phyloP scores from a whole-genome alignment of 2,888 invertebrate genomes.

The Diabrotica balteata region DNA sequence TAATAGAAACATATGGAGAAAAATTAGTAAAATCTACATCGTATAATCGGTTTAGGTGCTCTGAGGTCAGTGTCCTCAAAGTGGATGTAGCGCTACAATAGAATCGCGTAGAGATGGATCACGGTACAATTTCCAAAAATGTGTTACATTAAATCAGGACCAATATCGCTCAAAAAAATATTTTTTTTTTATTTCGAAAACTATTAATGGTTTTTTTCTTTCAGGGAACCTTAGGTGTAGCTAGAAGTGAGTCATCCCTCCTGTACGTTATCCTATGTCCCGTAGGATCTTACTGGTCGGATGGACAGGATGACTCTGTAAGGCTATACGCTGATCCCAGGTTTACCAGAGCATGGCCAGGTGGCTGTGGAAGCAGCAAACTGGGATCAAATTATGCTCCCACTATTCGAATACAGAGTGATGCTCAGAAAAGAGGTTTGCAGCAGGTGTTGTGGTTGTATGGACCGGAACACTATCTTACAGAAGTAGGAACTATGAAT shows the following conservation, averaged over 20 bases:
- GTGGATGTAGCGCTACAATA: no score
- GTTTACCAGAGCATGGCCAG: constrained; percentile 88
- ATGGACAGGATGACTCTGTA: constrained; percentile 69
- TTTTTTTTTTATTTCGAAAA: background rate
- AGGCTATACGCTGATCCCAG: constrained; percentile 91
- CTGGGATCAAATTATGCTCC: constrained; percentile 95
- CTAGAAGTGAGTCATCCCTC: constrained; percentile 84
- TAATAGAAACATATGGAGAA: no score
- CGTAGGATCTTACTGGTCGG: constrained; percentile 88
- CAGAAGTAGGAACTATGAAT: constrained; percentile 99
- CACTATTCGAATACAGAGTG: constrained; percentile 83
- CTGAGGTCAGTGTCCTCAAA: no score
- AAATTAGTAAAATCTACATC: no score
- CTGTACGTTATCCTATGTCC: constrained; percentile 92
- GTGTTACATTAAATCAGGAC: no score
- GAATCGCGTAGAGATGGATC: no score
- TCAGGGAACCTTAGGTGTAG: constrained; percentile 92
- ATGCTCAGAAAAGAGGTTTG: constrained; percentile 76
- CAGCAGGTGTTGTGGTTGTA: constrained; percentile 97
- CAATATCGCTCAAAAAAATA: background rate
- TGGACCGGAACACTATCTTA: constrained; percentile 90
- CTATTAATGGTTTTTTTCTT: constrained; percentile 36
- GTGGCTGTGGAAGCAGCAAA: constrained; percentile 93
- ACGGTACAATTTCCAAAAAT: no score
- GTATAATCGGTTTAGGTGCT: no score